Conservation (phyloP, 2,888 invertebrate genomes). For the Oxycera nigricornis region DNA sequence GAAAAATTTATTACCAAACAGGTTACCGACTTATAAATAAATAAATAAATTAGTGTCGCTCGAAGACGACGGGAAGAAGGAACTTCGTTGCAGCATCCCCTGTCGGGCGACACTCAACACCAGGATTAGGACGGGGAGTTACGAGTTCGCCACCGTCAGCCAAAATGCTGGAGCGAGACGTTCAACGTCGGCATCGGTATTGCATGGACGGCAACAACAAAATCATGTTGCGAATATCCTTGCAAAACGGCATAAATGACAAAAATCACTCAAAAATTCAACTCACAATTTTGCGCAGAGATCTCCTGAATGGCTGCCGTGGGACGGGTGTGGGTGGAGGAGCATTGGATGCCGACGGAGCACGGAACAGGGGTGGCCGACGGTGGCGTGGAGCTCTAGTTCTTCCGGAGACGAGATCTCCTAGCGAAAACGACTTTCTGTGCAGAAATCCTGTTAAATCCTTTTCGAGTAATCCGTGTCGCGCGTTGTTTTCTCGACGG, state of each 20-base stretch:
- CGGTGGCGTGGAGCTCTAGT: slow-evolving; percentile 14
- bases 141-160: not conserved
- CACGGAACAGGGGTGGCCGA: not conserved
- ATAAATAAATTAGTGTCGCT: slow-evolving; percentile 41
- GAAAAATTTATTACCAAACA: slow-evolving; percentile 37
- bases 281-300: slow-evolving; percentile 48
- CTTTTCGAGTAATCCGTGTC: slow-evolving; percentile 46
- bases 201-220: slow-evolving; percentile 19
- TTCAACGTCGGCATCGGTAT: not conserved
- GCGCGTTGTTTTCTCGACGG: slow-evolving; percentile 39
- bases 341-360: not conserved
- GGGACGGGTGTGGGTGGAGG: slow-evolving; percentile 23
- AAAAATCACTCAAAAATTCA: slow-evolving; percentile 46
- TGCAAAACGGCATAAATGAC: slow-evolving; percentile 33
- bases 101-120: not conserved
- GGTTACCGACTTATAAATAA: slow-evolving; percentile 40
- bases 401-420: slow-evolving; percentile 35
- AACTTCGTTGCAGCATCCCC: not conserved
- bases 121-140: not conserved
- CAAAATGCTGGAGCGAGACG: not conserved
- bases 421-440: slow-evolving; percentile 34
- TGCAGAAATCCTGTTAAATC: slow-evolving; percentile 46
- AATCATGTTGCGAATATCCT: slow-evolving; percentile 25
- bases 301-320: slow-evolving; percentile 40
- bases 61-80: slow-evolving; percentile 10